Base-by-base conservation (phyloP, 2,888 invertebrate species). In the Synergus japonicus region DNA sequence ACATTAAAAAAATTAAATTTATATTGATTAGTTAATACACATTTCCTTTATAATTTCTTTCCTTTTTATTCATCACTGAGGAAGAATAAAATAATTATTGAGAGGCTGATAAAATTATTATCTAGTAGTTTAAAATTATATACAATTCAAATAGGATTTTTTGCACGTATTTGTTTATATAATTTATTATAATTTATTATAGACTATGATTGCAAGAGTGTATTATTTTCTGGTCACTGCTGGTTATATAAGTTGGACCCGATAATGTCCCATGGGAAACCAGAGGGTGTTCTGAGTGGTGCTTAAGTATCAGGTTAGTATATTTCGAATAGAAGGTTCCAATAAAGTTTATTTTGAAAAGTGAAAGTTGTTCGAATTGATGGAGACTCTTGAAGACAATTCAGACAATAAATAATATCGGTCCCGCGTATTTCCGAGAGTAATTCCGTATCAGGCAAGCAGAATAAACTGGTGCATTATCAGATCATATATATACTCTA, bases 241-340 rank as follows among this genome's bases (percentile, higher is more conserved):
- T 77, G 29, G 54, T 46, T 7, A 4, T 69, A 37, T 9, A 37
- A 73, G 10, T 15, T 49, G 69, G 82, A 76, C 76, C 81, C 83
- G 76, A 79, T 80, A 79, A 87, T 76, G 86, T 89, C 86, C 85
- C 86, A 87, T 88, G 88, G 87, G 87, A 89, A 90, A 88, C 84
- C 86, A 89, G 87, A 90, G 90, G 88, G 89, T 90, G 88, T 89
- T 87, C 88, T 87, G 86, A 89, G 88, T 90, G 89, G 88, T 89
- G 89, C 86, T 87, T 85, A 76, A n/a, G 79, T 85, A 89, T 41
- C 82, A 89, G 89, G 89, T 64, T 77, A 79, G 37, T 84, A 90
- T 83, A 79, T 78, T 15, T 18, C 37, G 7, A 63, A 64, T 78
- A 79, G 85, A 89, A 63, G 58, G 18, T 54, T 46, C 67, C 10